Evolutionary conservation across 2,888 invertebrate genomes (phyloP), one percentile per base, ranked within the genome.

Genomic region (Dorcus parallelipipedus): DNA sequence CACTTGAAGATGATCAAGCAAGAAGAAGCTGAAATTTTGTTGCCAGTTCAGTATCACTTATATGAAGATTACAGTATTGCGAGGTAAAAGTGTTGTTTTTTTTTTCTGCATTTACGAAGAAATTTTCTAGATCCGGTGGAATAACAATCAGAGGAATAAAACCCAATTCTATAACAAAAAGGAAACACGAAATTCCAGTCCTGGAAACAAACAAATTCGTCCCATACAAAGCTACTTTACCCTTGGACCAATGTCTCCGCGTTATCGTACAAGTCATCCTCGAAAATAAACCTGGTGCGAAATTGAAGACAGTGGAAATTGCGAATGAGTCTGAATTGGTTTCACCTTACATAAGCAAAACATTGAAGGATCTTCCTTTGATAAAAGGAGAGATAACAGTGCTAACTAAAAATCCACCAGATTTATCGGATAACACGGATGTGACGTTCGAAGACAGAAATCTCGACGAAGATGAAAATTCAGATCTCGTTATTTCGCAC

Each of bases 161-260:
- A 20, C 1, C 91, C 0, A 89, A 87, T 56, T 83, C 89, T 0
- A 91, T 93, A 43, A 83, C 89, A 0, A 82, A 86, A 63, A 84
- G 84, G 48, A 80, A 85, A 60, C 86, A 86, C 14, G 86, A 87
- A 8, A 81, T 86, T 9, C 92, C 93, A 1, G 86, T 91, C 0
- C 76, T 93, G 26, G 93, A 94, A 75, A 85, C 84, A 73, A 89
- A 89, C 71, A 80, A 82, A 60, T 93, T 93, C 71, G 73, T 92
- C 7, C 84, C 92, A 0, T 86, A 90, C 75, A 59, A 67, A 45
- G 58, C 66, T 1, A 43, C 55, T 9, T 56, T 75, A 7, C 50
- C 63, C 7, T 9, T 70, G 0, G 59, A 68, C 3, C 54, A 71
- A 55, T 81, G 86, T 0, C 76, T 86, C 0, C 79, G 88, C 26